Conservation (phyloP, 2,113 vertebrate genomes). For the Stictonetta naevosa region DNA sequence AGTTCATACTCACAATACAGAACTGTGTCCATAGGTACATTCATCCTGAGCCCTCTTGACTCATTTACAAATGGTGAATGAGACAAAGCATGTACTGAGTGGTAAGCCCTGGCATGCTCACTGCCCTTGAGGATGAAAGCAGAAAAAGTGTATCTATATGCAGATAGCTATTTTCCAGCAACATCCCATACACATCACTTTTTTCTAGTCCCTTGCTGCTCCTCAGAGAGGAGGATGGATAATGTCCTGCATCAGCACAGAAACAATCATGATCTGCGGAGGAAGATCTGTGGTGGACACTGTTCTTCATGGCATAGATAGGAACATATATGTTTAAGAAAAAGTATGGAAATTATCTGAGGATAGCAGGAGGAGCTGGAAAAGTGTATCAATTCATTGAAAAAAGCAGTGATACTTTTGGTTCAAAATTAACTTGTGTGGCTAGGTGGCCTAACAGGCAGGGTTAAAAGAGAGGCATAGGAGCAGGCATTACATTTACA, state of each 20-base stretch:
- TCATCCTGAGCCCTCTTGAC: neutral
- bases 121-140: neutral
- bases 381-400: neutral
- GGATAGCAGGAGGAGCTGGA: neutral
- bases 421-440: neutral
- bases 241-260: neutral
- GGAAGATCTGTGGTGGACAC: neutral
- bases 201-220: neutral
- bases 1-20: neutral
- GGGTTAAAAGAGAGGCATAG: neutral
- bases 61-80: neutral
- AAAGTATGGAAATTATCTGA: neutral
- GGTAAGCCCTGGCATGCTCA: neutral
- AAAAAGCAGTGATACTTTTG: neutral
- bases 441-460: neutral
- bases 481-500: neutral
- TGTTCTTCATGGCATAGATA: neutral
- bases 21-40: neutral
- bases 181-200: neutral
- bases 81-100: neutral
- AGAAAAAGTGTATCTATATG: neutral
- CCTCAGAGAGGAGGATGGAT: neutral
- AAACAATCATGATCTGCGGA: fast-evolving
- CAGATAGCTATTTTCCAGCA: neutral
- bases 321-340: fast-evolving